Conservation (phyloP, 2,888 invertebrate genomes). For the Drosophila falleni region DNA sequence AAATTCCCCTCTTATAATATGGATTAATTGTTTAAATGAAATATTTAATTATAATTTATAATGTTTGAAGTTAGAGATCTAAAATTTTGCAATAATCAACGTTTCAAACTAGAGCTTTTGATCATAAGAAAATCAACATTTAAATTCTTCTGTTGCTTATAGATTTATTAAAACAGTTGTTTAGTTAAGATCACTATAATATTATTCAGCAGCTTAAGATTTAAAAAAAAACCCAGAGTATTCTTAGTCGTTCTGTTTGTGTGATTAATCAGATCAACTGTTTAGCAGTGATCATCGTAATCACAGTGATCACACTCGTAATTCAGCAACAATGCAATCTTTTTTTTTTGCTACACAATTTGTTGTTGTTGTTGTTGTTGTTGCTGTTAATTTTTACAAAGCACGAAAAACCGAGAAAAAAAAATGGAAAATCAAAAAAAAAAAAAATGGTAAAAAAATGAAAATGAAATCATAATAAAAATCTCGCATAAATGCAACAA, state of each 20-base stretch:
- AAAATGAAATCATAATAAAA: slow-evolving; percentile 80
- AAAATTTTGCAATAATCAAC: background rate
- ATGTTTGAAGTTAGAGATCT: background rate
- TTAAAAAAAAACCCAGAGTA: no score
- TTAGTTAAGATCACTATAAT: background rate
- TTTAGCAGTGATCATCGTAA: slow-evolving; percentile 14
- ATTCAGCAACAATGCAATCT: slow-evolving; percentile 51
- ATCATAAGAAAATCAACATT: no score
- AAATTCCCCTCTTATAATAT: no score
- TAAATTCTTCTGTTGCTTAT: background rate
- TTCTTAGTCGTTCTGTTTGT: background rate
- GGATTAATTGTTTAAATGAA: no score
- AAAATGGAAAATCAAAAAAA: slow-evolving; percentile 18
- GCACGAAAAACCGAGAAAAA: slow-evolving; percentile 24
- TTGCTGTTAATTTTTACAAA: slow-evolving; percentile 48
- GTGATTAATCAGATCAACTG: background rate
- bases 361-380: slow-evolving; percentile 22
- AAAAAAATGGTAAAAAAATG: slow-evolving; percentile 7
- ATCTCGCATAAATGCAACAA: slow-evolving; percentile 81
- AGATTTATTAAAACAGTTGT: background rate
- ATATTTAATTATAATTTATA: no score
- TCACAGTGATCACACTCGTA: slow-evolving; percentile 27
- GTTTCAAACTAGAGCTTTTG: background rate
- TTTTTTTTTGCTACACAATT: slow-evolving; percentile 35
- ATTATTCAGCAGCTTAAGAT: background rate